A percentile compares a stretch with the other conserved stretches of the same genome.
These are phyloP conservation scores for Homarus americanus DNA, from an alignment of 1,140 invertebrate species.

Conservation along the genomic window DNA sequence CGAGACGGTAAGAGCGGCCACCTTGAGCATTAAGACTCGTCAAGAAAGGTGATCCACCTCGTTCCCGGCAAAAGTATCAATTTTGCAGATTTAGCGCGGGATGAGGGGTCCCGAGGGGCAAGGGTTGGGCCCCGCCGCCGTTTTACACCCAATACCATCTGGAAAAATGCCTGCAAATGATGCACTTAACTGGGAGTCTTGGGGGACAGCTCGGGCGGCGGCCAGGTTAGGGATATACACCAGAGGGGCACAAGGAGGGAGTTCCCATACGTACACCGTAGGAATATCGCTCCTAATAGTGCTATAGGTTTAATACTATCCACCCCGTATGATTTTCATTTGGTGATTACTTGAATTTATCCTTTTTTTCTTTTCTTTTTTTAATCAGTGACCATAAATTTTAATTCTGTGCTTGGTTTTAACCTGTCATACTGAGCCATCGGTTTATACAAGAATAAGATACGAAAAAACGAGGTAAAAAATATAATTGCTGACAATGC, in stretches of 20 bases:
- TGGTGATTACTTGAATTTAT: too few species aligned
- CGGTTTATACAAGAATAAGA: too few species aligned
- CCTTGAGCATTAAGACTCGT: background rate
- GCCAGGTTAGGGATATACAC: background rate
- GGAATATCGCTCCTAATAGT: background rate
- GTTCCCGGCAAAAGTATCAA: background rate
- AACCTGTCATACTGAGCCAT: too few species aligned
- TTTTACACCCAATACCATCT: background rate
- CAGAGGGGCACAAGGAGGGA: background rate
- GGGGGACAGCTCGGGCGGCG: background rate
- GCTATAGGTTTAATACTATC: too few species aligned
- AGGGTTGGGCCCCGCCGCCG: background rate
- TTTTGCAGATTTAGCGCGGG: background rate
- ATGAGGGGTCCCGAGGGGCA: background rate
- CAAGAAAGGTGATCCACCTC: background rate
- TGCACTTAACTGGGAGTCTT: background rate
- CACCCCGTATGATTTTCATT: too few species aligned
- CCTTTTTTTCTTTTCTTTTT: too few species aligned
- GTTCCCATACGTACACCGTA: background rate
- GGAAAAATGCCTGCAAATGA: background rate
- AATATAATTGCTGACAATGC: too few species aligned
- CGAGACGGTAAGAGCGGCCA: too few species aligned
- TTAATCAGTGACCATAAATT: too few species aligned
- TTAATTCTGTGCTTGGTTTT: too few species aligned
- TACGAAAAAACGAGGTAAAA: too few species aligned